Conservation (phyloP, 2,797 vertebrate species). For the Microctenopoma stevenorrisi region DNA sequence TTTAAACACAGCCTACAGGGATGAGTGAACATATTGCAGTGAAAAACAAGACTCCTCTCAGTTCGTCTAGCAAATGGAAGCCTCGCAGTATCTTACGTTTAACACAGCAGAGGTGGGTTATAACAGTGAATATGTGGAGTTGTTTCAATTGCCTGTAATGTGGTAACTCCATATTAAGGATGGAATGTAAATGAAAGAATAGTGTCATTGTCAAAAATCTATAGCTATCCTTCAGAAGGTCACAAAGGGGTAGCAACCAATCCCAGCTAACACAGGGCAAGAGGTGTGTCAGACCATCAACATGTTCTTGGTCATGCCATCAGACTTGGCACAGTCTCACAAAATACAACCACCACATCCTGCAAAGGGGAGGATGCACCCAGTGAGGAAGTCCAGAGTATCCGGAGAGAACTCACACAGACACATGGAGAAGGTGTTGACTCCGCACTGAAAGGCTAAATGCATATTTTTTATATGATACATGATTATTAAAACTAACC, state of each 20-base stretch:
- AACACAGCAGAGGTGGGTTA: conserved; percentile 23
- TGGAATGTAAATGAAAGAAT: conserved; percentile 17
- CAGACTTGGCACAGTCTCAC: too few relatives aligned
- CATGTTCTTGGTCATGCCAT: too few relatives aligned
- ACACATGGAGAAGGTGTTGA: too few relatives aligned
- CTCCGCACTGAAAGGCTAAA: too few relatives aligned
- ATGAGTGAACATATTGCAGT: conserved; percentile 69
- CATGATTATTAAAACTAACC: too few relatives aligned
- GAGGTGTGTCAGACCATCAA: too few relatives aligned
- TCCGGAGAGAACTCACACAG: too few relatives aligned
- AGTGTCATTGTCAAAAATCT: not conserved
- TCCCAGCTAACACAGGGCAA: not conserved
- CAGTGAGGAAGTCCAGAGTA: too few relatives aligned
- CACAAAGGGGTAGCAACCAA: not conserved
- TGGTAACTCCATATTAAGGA: conserved; percentile 14
- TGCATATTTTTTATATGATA: too few relatives aligned
- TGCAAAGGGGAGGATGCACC: too few relatives aligned
- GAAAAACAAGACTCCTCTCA: conserved; percentile 57
- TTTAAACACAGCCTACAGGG: conserved; percentile 73
- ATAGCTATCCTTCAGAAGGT: not conserved
- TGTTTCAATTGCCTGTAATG: conserved; percentile 24
- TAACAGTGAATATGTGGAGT: conserved; percentile 32
- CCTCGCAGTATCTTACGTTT: conserved; percentile 30
- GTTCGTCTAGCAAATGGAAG: conserved; percentile 44
- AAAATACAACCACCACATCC: too few relatives aligned